phyloP scores from a whole-genome alignment of 2,888 invertebrate genomes.

The Ochropacha duplaris region DNA sequence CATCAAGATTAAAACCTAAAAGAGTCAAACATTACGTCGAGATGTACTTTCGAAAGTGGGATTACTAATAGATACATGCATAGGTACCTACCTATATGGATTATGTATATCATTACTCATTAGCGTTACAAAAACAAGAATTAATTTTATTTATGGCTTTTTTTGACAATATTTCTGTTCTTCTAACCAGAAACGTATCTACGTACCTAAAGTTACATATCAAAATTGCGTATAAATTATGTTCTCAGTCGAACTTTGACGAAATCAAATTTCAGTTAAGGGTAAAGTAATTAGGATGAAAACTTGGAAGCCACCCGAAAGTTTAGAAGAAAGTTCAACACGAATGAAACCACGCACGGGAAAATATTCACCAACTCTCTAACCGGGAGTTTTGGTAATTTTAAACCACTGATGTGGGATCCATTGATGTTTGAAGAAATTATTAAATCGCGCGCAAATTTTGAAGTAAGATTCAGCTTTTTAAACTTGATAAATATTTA shows the following conservation, averaged over 20 bases:
- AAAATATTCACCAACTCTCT: neutral
- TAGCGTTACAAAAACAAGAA: no score
- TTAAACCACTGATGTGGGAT: neutral
- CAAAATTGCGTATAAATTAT: no score
- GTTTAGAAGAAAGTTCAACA: neutral
- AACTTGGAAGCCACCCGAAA: constrained; percentile 5
- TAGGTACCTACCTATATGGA: no score
- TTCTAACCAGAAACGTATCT: neutral
- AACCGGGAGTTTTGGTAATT: neutral
- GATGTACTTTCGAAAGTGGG: no score
- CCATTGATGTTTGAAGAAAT: neutral
- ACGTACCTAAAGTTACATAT: no score
- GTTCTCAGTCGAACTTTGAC: no score
- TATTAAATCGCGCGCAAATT: neutral
- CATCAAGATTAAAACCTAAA: no score
- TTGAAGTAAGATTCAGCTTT: neutral
- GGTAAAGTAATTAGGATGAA: constrained; percentile 7
- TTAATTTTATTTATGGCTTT: no score
- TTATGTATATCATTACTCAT: no score
- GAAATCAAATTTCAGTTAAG: neutral
- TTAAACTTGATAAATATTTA: neutral
- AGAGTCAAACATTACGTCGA: no score
- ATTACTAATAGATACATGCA: no score
- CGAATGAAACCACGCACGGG: constrained; percentile 1
- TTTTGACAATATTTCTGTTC: neutral